Evolutionary conservation across 2,113 vertebrate genomes (phyloP).

Genomic region (Engystomops pustulosus): DNA sequence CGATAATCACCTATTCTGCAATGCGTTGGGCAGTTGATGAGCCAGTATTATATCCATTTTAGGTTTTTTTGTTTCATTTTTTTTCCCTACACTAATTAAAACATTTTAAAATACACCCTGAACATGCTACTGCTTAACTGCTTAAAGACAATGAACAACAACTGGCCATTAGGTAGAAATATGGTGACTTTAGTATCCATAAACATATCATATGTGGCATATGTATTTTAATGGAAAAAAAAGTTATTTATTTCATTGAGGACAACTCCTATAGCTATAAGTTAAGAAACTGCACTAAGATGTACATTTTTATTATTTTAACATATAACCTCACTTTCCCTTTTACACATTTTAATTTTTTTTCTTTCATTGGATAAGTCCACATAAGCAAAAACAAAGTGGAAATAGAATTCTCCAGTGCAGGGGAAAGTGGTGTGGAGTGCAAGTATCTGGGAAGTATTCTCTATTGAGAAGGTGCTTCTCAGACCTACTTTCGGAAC

Average conservation of each 20-base stretch:
- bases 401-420: neutral
- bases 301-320: conserved; percentile 56
- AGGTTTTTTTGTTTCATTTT: conserved; percentile 66
- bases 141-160: conserved; percentile 41
- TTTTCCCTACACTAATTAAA: conserved; percentile 46
- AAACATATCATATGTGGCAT: conserved; percentile 57
- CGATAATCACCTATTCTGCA: conserved; percentile 73
- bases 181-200: conserved; percentile 6
- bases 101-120: conserved; percentile 5
- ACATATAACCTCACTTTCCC: conserved; percentile 62
- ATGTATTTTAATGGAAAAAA: conserved; percentile 64
- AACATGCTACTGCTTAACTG: conserved; percentile 27
- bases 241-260: conserved; percentile 65
- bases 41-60: conserved; percentile 72
- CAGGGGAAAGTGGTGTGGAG: neutral
- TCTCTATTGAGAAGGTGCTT: neutral
- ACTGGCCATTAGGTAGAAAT: conserved; percentile 36
- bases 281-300: conserved; percentile 54
- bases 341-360: conserved; percentile 61
- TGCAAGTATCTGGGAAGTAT: neutral
- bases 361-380: conserved; percentile 63
- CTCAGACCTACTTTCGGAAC: neutral
- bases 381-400: conserved; percentile 62
- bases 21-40: conserved; percentile 73
- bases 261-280: conserved; percentile 69